A percentile compares a stretch with the other conserved stretches of the same genome.
These are phyloP conservation scores for Sphaerophoria rueppellii DNA, from an alignment of 2,888 invertebrate species.

Conservation along the genomic window DNA sequence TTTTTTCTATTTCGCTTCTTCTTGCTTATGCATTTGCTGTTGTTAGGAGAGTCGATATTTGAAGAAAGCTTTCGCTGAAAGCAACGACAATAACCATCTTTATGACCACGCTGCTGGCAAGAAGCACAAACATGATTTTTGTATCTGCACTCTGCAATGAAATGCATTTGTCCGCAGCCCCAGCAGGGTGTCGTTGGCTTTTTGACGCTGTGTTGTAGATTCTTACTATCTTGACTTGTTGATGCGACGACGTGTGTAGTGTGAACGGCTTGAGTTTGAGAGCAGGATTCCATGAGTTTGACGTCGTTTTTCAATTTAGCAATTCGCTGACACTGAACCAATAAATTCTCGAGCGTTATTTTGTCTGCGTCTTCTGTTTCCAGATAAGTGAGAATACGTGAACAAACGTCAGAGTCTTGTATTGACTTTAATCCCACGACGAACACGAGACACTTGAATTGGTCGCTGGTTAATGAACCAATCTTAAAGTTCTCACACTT, in stretches of 20 bases:
- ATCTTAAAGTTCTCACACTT: conserved; percentile 52
- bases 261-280: not conserved
- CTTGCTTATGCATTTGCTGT: not conserved
- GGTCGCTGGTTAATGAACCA: conserved; percentile 1
- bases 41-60: too few species aligned
- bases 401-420: conserved; percentile 64
- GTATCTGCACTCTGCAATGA: not conserved
- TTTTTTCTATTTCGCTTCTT: not conserved
- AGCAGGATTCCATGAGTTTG: not conserved
- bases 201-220: not conserved
- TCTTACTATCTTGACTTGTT: not conserved
- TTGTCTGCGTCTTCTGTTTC: conserved; percentile 41
- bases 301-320: not conserved
- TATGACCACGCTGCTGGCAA: not conserved
- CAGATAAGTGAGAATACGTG: conserved; percentile 48
- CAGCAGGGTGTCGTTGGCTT: not conserved
- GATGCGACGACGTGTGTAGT: not conserved
- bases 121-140: not conserved
- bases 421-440: conserved; percentile 71
- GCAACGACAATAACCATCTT: too few species aligned
- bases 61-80: too few species aligned
- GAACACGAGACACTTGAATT: conserved; percentile 63
- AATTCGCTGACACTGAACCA: conserved; percentile 70
- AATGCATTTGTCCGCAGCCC: not conserved
- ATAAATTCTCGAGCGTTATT: conserved; percentile 60